A percentile compares a stretch with the other conserved stretches of the same genome.
phyloP scores from a whole-genome alignment of 2,888 invertebrate species.

The Cryptus viduatorius region DNA sequence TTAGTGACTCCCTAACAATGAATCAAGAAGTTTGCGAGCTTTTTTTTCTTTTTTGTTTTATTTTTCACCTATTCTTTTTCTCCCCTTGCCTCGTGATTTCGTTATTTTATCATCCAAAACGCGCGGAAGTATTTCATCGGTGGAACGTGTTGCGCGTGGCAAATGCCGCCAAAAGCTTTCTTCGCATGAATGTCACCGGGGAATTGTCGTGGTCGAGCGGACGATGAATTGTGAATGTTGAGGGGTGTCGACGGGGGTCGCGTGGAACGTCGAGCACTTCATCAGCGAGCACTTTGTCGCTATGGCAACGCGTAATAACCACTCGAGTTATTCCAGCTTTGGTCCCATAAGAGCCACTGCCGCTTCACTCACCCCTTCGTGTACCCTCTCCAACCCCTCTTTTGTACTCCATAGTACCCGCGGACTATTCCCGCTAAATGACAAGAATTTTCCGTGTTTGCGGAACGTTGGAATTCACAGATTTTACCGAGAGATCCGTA shows the following conservation, averaged over 20 bases:
- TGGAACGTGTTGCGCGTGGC: conserved; percentile 49
- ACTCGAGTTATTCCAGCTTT: conserved; percentile 78
- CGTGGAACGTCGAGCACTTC: conserved; percentile 79
- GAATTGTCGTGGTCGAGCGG: conserved; percentile 35
- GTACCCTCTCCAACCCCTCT: conserved; percentile 21
- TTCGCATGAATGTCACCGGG: conserved; percentile 13
- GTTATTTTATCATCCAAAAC: conserved; percentile 12
- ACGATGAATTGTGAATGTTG: conserved; percentile 58
- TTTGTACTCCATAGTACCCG: conserved; percentile 33
- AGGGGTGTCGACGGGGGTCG: conserved; percentile 68
- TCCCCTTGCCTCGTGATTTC: neutral
- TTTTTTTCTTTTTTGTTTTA: conserved; percentile 11
- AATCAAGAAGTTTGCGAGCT: neutral
- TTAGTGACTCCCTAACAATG: neutral
- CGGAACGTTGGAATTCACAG: conserved; percentile 41
- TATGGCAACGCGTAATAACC: conserved; percentile 84
- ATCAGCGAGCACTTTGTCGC: conserved; percentile 84
- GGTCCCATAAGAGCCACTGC: conserved; percentile 49
- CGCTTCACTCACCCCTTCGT: conserved; percentile 44
- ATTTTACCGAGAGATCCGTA: conserved; percentile 38
- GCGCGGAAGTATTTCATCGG: conserved; percentile 12
- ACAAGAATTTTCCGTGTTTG: conserved; percentile 42
- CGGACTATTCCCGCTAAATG: conserved; percentile 27
- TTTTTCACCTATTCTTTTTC: conserved; percentile 2
- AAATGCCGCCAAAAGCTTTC: conserved; percentile 33